Evolutionary conservation across 2,797 vertebrate genomes (phyloP).

Genomic region (Phataginus tricuspis): DNA sequence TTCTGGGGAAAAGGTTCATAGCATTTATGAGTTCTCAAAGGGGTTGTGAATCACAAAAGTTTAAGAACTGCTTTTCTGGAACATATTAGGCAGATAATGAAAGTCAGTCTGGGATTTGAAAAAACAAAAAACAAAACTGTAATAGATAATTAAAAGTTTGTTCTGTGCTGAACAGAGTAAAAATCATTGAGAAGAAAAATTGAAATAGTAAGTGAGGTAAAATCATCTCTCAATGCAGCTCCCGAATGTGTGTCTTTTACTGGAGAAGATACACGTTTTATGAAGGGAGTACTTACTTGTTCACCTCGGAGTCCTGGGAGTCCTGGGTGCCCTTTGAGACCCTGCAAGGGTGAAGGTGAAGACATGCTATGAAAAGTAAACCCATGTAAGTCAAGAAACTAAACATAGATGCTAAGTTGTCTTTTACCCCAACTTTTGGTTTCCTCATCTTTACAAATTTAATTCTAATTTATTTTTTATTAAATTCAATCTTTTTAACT

Average conservation of each 20-base stretch:
- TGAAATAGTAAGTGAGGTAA: background rate
- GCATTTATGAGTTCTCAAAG: background rate
- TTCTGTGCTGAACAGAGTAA: background rate
- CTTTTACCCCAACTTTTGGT: background rate
- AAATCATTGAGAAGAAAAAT: conserved; percentile 21
- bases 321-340: conserved; percentile 90
- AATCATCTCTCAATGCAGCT: background rate
- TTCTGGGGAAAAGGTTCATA: background rate
- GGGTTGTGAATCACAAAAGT: background rate
- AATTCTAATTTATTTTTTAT: conserved; percentile 9
- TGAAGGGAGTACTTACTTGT: conserved; percentile 84
- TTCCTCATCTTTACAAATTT: conserved; percentile 18
- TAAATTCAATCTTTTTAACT: background rate
- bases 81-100: background rate
- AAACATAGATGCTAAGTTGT: background rate
- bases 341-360: conserved; percentile 82
- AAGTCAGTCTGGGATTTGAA: background rate
- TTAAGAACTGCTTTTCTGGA: conserved; percentile 44
- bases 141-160: background rate
- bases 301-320: conserved; percentile 88
- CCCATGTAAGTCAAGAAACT: background rate
- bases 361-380: conserved; percentile 1
- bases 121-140: background rate
- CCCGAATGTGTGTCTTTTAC: background rate
- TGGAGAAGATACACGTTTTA: background rate